Base-by-base conservation (phyloP, 2,113 vertebrate genomes). In the Australoheros scitulus region DNA sequence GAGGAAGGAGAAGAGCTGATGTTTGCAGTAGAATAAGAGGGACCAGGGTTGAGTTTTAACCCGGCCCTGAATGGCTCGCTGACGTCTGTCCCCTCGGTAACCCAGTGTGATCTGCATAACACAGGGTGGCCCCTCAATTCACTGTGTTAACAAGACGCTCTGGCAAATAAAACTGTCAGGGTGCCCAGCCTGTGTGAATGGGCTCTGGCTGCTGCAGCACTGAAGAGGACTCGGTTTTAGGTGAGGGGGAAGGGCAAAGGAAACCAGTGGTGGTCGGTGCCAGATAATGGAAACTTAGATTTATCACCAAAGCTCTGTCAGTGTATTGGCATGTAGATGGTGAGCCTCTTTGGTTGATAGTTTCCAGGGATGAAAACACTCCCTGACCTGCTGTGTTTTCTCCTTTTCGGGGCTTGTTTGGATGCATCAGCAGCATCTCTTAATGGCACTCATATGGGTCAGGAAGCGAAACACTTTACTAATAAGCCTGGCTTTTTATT, bases 101-200 rank as follows among this genome's bases (percentile, higher is more conserved):
- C 95, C 97, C 93, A 92, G 93, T 93, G 92, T 88, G 80, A 97
- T 96, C 96, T 97, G 88, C 96, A 96, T 97, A 93, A 94, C 95
- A 95, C 94, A 95, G 91, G 94, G 90, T 83, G 7, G 78, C 78
- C 79, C 80, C 72, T 82, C 94, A 92, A 91, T 96, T 96, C 93
- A 92, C 88, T 93, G 94, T 96, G 93, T 96, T 96, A 96, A 96
- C 94, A 96, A 96, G 95, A 92, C 90, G 85, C 93, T 90, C 89
- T 85, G 86, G 96, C 94, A 95, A 96, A 95, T 93, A 95, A 96
- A 96, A 93, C 94, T 91, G 90, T 96, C 94, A 92, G 82, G 85
- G 87, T 32, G 79, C 87, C 90, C 85, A 55, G 92, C 92, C 91
- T 92, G 36, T 91, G 88, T 93, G 94, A 95, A 94, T 96, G 87